Percentiles rank a stretch among this genome's conserved stretches.
These are phyloP conservation scores for Gobius niger DNA, from an alignment of 2,113 vertebrate genomes.

Conservation along the genomic window DNA sequence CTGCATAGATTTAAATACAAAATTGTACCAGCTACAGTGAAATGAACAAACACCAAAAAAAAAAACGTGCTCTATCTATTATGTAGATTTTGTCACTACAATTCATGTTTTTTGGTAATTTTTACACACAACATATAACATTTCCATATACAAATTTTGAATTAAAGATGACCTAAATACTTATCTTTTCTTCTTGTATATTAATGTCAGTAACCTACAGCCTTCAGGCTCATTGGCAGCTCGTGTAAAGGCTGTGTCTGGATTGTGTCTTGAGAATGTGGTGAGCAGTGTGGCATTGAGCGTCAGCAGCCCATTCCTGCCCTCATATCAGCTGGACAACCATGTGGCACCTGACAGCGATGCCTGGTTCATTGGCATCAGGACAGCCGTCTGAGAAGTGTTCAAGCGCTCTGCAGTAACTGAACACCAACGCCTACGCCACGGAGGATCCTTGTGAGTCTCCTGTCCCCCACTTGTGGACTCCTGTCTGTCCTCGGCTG, in stretches of 20 bases:
- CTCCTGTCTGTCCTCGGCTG: constrained; percentile 70
- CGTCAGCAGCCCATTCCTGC: constrained; percentile 53
- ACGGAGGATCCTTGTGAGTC: constrained; percentile 57
- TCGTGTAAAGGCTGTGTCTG: constrained; percentile 24
- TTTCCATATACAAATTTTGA: too few species aligned
- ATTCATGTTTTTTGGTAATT: too few species aligned
- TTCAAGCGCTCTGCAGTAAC: constrained; percentile 57
- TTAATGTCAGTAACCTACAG: too few species aligned
- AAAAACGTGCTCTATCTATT: too few species aligned
- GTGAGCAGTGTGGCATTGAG: constrained; percentile 54
- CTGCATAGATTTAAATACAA: too few species aligned
- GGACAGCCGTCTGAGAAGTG: constrained; percentile 63
- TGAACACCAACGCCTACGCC: constrained; percentile 55
- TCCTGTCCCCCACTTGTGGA: constrained; percentile 65
- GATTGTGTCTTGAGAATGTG: constrained; percentile 52
- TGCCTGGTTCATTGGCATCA: constrained; percentile 31
- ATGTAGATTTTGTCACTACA: too few species aligned
- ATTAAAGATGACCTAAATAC: too few species aligned
- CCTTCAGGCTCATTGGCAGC: not conserved
- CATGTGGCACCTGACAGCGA: constrained; percentile 69
- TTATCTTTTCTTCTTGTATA: too few species aligned
- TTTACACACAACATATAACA: too few species aligned
- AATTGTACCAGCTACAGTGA: too few species aligned
- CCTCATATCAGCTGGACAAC: constrained; percentile 61
- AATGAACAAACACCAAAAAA: too few species aligned